phyloP scores from a whole-genome alignment of 2,113 vertebrate genomes.

The Charina bottae region DNA sequence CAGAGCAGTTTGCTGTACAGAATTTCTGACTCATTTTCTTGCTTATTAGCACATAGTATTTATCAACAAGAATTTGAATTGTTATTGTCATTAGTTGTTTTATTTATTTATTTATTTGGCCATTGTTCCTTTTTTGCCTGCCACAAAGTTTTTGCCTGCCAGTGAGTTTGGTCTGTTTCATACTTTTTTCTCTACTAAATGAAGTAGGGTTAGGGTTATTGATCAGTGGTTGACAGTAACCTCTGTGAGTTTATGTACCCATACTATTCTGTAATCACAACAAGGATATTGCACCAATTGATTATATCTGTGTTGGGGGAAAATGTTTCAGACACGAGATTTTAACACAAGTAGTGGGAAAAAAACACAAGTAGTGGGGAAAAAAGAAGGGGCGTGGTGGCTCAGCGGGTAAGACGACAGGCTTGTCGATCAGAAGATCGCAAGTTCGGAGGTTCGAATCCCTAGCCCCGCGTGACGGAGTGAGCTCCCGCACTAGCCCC shows the following conservation, averaged over 20 bases:
- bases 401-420: too few relatives aligned
- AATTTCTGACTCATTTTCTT: conserved; percentile 15
- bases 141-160: too few relatives aligned
- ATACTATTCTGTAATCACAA: neutral
- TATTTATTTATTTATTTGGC: neutral
- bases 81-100: neutral
- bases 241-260: neutral
- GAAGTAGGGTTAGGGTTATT: neutral
- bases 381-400: too few relatives aligned
- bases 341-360: neutral
- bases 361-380: too few relatives aligned
- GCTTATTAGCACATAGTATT: conserved; percentile 11
- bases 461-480: too few relatives aligned
- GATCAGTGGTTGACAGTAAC: neutral
- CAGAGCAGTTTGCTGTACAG: neutral
- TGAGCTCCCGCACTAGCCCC: too few relatives aligned
- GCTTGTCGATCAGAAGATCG: too few relatives aligned
- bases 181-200: neutral
- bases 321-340: neutral
- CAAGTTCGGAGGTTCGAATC: too few relatives aligned
- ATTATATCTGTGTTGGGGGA: neutral
- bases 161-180: neutral
- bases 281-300: neutral
- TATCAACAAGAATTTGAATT: neutral
- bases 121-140: neutral